A percentile compares a stretch with the other conserved stretches of the same genome.
These are phyloP conservation scores for Lithobates pipiens DNA, from an alignment of 2,797 vertebrate genomes.

Conservation along the genomic window DNA sequence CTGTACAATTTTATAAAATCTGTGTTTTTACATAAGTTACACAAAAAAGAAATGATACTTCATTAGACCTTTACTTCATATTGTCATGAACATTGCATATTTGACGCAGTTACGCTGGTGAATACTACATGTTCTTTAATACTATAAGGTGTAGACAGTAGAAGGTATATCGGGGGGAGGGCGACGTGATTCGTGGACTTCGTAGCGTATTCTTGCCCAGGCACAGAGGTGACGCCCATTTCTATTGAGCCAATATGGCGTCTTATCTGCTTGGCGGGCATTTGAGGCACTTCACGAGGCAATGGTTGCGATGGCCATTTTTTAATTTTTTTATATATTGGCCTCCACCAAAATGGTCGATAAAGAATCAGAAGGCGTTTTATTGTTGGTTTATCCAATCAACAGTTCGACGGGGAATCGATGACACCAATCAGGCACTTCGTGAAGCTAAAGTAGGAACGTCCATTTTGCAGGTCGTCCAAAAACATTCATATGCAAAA, in stretches of 20 bases:
- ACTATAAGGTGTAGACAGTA: conserved; percentile 87
- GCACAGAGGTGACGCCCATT: not conserved
- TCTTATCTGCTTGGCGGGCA: not conserved
- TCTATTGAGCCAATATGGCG: not conserved
- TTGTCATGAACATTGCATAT: conserved; percentile 85
- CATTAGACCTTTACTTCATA: conserved; percentile 97
- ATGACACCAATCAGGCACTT: not conserved
- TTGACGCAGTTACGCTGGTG: conserved; percentile 94
- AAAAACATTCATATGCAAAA: no score
- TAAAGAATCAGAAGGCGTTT: no score
- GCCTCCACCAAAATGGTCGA: no score
- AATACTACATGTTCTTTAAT: conserved; percentile 86
- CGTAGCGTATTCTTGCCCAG: not conserved
- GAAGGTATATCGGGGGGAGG: conserved; percentile 32
- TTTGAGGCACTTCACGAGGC: not conserved
- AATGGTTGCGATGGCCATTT: not conserved
- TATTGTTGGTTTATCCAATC: not conserved
- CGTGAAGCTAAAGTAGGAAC: no score
- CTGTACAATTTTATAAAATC: conserved; percentile 99
- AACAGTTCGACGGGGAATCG: not conserved
- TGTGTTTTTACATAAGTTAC: conserved; percentile 99
- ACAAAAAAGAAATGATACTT: conserved; percentile 94
- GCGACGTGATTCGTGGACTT: not conserved
- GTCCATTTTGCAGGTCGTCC: no score
- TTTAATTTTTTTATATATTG: no score